Conservation (phyloP, 2,113 vertebrate genomes). For the Paraplagusia blochii region DNA sequence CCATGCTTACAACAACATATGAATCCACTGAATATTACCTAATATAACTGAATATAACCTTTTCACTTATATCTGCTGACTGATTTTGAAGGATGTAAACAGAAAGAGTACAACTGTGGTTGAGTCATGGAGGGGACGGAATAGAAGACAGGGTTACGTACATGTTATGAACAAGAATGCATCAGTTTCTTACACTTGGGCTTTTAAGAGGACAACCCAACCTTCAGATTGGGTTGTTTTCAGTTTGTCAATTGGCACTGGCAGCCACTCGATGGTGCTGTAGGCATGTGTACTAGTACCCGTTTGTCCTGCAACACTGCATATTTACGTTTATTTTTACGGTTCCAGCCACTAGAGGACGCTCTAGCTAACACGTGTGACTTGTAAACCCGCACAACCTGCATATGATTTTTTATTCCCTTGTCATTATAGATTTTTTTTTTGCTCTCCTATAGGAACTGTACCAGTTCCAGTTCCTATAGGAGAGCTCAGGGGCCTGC, state of each 20-base stretch:
- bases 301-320: no score
- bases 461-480: slow-evolving; percentile 91
- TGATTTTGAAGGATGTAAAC: slow-evolving; percentile 84
- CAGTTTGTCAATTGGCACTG: no score
- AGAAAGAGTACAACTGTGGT: slow-evolving; percentile 91
- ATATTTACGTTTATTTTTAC: no score
- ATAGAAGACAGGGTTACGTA: slow-evolving; percentile 88
- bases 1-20: neutral
- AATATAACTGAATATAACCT: neutral
- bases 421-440: no score
- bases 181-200: slow-evolving; percentile 94
- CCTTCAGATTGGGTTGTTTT: no score
- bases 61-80: neutral
- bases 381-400: no score
- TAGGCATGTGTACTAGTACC: no score
- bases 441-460: slow-evolving; percentile 95
- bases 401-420: no score
- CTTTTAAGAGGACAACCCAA: slow-evolving; percentile 93
- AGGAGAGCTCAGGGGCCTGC: slow-evolving; percentile 92
- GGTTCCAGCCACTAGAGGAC: no score
- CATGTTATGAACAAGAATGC: slow-evolving; percentile 90
- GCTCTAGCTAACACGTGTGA: no score
- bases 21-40: no score
- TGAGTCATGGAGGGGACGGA: slow-evolving; percentile 90
- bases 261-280: no score